Conservation (phyloP, 2,888 invertebrate species). For the Vannuccia rotundouncinata region DNA sequence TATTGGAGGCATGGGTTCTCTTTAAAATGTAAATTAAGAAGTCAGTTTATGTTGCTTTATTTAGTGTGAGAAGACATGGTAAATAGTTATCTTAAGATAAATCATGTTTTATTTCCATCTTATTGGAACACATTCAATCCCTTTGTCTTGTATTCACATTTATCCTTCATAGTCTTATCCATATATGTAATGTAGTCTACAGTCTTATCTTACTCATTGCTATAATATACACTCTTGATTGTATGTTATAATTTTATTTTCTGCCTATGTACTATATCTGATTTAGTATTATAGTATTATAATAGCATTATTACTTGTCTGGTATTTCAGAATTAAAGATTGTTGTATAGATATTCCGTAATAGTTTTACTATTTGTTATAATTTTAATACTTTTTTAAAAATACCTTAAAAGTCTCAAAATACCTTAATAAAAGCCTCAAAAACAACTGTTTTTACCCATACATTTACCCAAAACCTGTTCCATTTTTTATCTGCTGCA, state of each 20-base stretch:
- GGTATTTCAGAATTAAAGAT: not conserved
- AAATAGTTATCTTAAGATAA: constrained; percentile 14
- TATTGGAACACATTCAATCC: constrained; percentile 6
- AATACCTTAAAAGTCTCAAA: too few relatives aligned
- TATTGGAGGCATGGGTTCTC: too few relatives aligned
- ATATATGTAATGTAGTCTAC: not conserved
- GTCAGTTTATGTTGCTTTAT: too few relatives aligned
- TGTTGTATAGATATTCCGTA: not conserved
- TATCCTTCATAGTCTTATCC: constrained; percentile 17
- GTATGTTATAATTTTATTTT: constrained; percentile 4
- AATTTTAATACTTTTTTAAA: not conserved
- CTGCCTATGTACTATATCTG: constrained; percentile 22
- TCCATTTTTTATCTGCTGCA: too few relatives aligned
- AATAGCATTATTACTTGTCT: too few relatives aligned
- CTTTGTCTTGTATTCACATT: constrained; percentile 21
- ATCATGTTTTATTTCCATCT: constrained; percentile 16
- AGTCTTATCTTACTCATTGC: constrained; percentile 15
- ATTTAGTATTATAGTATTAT: too few relatives aligned
- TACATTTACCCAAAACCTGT: too few relatives aligned
- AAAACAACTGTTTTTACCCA: too few relatives aligned
- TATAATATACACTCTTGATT: not conserved
- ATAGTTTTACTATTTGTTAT: not conserved
- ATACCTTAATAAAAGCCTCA: too few relatives aligned
- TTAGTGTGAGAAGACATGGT: too few relatives aligned
- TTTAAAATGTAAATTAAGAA: too few relatives aligned